Evolutionary conservation across 2,888 invertebrate genomes (phyloP).

Genomic region (Trimorus sp.): DNA sequence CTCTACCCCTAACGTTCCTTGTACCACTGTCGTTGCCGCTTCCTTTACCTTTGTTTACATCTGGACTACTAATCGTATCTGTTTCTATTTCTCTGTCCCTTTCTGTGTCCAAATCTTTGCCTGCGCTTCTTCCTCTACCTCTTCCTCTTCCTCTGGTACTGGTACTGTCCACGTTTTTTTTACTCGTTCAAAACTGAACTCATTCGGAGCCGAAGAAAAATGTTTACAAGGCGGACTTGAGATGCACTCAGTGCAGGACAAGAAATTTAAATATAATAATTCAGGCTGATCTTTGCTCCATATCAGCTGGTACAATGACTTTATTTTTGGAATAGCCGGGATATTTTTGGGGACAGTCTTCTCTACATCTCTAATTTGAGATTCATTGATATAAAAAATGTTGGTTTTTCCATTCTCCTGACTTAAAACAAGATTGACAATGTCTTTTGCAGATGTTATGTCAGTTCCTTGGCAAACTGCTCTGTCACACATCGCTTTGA

Average conservation of each 20-base stretch:
- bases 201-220: conserved; percentile 16
- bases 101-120: background rate
- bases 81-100: background rate
- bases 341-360: background rate
- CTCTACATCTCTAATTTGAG: conserved; percentile 10
- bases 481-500: too few relatives aligned
- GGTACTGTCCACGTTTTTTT: background rate
- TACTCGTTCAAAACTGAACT: conserved; percentile 13
- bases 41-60: background rate
- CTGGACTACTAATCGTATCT: background rate
- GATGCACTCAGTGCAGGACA: conserved; percentile 33
- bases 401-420: conserved; percentile 10
- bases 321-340: conserved; percentile 9
- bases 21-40: background rate
- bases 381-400: conserved; percentile 10
- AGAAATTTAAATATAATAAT: conserved; percentile 33
- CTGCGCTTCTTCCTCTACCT: conserved; percentile 13
- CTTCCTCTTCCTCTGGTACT: conserved; percentile 5
- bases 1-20: background rate
- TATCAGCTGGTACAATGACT: conserved; percentile 21
- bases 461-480: too few relatives aligned
- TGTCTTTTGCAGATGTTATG: conserved; percentile 16
- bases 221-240: conserved; percentile 32
- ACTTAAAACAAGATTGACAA: conserved; percentile 6
- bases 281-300: conserved; percentile 25